Conservation (phyloP, 2,113 vertebrate genomes). For the chimpanzee (Pan troglodytes) region DNA sequence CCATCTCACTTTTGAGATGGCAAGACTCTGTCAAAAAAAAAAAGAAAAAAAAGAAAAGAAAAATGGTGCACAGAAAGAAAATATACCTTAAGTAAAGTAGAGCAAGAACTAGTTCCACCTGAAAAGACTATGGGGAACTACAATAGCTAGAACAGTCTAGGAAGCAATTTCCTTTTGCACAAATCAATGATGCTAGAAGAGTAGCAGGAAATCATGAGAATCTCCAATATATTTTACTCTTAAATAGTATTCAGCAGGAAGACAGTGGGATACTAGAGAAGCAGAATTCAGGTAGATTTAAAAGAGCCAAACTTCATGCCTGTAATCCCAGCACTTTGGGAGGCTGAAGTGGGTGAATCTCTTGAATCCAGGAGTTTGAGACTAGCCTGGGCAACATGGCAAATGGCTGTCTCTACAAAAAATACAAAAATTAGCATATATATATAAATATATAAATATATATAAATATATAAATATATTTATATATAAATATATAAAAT, state of each 20-base stretch:
- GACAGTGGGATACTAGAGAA: background rate
- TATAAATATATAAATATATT: too few species aligned
- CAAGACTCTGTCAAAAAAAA: too few species aligned
- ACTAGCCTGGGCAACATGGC: too few species aligned
- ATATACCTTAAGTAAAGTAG: background rate
- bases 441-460: too few species aligned
- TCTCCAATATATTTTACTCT: background rate
- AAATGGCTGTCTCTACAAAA: too few species aligned
- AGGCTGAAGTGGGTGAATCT: too few species aligned
- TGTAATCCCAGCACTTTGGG: too few species aligned
- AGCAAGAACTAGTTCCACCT: background rate
- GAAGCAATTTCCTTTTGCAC: background rate
- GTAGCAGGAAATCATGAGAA: background rate
- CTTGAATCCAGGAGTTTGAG: too few species aligned
- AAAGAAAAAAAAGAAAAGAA: background rate
- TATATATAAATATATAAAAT: too few species aligned
- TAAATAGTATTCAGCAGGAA: background rate
- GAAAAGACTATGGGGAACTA: background rate
- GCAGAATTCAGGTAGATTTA: background rate
- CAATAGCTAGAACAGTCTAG: background rate
- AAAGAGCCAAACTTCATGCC: background rate
- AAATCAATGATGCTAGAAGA: background rate
- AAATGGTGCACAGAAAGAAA: background rate
- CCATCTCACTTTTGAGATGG: too few species aligned
- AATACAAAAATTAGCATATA: too few species aligned